Conservation (phyloP, 1,140 invertebrate genomes). For the Panulirus ornatus region DNA sequence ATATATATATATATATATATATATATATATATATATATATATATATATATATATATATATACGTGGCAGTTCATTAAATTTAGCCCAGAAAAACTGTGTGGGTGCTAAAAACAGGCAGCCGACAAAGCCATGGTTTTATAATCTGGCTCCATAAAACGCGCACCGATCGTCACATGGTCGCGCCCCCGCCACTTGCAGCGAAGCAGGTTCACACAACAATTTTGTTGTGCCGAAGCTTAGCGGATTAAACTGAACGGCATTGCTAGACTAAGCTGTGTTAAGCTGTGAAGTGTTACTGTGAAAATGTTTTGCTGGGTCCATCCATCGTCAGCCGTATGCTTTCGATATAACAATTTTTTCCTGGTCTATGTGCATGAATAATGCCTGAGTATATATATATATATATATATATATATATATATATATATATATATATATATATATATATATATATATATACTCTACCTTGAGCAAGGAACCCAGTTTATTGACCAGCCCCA, state of each 20-base stretch:
- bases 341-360: slow-evolving; percentile 4
- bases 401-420: background rate
- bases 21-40: no score
- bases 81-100: no score
- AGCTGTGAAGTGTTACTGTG: slow-evolving; percentile 8
- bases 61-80: no score
- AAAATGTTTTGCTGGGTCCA: background rate
- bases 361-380: no score
- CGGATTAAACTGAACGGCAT: slow-evolving; percentile 17
- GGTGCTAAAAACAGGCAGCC: no score
- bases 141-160: background rate
- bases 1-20: no score
- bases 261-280: slow-evolving; percentile 6
- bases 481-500: no score
- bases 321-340: background rate
- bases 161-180: background rate
- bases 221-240: slow-evolving; percentile 10
- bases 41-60: no score
- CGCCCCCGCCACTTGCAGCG: background rate
- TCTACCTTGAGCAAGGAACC: no score
- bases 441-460: no score
- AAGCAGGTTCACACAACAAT: slow-evolving; percentile 28
- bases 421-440: no score
- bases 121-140: background rate
- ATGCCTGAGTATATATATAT: background rate